Conservation (phyloP, 2,113 vertebrate genomes). For the Pagrus major region DNA sequence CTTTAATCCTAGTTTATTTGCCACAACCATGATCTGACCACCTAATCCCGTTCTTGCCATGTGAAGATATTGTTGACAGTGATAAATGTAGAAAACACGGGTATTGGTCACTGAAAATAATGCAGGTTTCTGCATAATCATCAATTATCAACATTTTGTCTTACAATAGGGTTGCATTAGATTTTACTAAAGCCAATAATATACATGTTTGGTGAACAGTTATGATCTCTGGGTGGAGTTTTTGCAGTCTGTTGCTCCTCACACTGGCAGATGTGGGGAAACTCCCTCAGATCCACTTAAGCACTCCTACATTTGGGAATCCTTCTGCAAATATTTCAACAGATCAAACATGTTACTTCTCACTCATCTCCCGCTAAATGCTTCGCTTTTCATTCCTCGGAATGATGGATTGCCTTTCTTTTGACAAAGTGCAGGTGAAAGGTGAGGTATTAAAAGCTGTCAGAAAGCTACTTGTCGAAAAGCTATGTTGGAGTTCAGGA, state of each 20-base stretch:
- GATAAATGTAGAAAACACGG: too few relatives aligned
- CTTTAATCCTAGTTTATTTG: not conserved
- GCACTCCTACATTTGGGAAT: constrained; percentile 62
- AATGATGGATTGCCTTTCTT: constrained; percentile 69
- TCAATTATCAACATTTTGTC: not conserved
- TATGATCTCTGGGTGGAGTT: constrained; percentile 41
- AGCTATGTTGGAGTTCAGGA: constrained; percentile 54
- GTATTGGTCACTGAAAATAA: not conserved
- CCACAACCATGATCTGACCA: not conserved
- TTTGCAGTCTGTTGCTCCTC: constrained; percentile 27
- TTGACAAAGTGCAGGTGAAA: constrained; percentile 68
- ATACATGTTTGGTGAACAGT: constrained; percentile 25
- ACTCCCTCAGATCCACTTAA: constrained; percentile 70
- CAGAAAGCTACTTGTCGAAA: constrained; percentile 32
- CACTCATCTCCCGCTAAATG: constrained; percentile 73
- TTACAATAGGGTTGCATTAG: not conserved
- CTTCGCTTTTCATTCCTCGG: constrained; percentile 55
- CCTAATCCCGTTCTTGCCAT: too few relatives aligned
- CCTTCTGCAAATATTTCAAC: constrained; percentile 73
- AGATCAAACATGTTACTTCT: constrained; percentile 74
- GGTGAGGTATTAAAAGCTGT: constrained; percentile 69
- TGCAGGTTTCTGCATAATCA: not conserved
- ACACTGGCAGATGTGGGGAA: constrained; percentile 66
- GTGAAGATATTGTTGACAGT: too few relatives aligned
- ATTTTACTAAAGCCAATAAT: not conserved